Evolutionary conservation across 2,113 vertebrate genomes (phyloP).

Genomic region (Hylia prasina): DNA sequence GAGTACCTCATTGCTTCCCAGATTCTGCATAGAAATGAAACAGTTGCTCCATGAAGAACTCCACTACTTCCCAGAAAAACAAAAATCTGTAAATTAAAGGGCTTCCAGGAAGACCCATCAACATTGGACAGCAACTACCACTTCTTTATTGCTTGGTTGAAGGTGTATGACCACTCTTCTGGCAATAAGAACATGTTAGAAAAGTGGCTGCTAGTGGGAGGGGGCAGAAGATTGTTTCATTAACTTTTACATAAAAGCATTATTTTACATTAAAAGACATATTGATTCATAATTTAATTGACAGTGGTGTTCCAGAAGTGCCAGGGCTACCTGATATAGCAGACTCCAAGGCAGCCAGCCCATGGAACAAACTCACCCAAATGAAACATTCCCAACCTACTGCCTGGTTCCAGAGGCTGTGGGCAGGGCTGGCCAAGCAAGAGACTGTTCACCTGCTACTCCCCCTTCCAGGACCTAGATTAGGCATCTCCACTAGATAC

Average conservation of each 20-base stretch:
- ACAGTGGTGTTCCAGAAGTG: neutral
- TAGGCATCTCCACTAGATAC: neutral
- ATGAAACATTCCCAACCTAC: neutral
- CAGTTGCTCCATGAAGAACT: neutral
- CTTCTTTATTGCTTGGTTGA: neutral
- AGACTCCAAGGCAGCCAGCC: neutral
- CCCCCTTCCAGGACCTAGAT: neutral
- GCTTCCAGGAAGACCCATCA: neutral
- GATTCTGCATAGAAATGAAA: neutral
- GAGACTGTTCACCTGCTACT: neutral
- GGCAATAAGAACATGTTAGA: neutral
- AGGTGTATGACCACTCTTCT: too few species aligned
- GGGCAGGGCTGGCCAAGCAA: neutral
- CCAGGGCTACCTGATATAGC: neutral
- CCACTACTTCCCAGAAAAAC: neutral
- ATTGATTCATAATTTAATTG: neutral
- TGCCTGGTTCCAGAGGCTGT: neutral
- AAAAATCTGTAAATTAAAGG: neutral
- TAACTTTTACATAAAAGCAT: neutral
- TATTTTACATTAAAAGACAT: neutral
- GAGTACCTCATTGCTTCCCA: neutral
- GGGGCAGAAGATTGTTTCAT: neutral
- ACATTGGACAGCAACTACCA: neutral
- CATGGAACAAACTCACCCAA: fast-evolving
- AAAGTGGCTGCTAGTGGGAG: neutral